A percentile compares a stretch with the other conserved stretches of the same genome.
Conservation (phyloP, 2,888 invertebrate species). For the Apodemia mormo region DNA sequence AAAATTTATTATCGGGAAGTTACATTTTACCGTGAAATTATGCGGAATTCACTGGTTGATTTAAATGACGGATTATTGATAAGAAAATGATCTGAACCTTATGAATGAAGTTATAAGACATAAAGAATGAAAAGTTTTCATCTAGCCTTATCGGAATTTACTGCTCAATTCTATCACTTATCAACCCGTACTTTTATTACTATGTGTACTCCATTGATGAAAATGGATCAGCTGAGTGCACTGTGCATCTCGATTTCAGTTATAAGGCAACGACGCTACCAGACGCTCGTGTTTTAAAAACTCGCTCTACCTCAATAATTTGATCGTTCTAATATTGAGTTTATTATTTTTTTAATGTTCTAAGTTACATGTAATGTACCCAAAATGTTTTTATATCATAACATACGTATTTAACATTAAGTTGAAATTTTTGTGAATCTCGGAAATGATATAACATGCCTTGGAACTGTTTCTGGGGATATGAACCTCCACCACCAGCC, state of each 20-base stretch:
- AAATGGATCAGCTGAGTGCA: slow-evolving; percentile 50
- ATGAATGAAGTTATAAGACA: not conserved
- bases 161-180: slow-evolving; percentile 5
- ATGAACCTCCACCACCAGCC: slow-evolving; percentile 65
- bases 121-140: not conserved
- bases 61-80: not conserved
- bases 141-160: not conserved
- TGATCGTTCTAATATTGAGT: not conserved
- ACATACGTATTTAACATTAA: not conserved
- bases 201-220: slow-evolving; percentile 35
- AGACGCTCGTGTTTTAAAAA: slow-evolving; percentile 45
- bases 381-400: not conserved
- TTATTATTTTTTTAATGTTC: not conserved
- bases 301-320: slow-evolving; percentile 26
- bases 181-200: slow-evolving; percentile 3
- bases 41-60: too few species aligned
- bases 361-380: not conserved
- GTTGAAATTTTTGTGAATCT: slow-evolving; percentile 21
- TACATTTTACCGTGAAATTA: too few species aligned
- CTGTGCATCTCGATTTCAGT: slow-evolving; percentile 48
- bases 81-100: not conserved
- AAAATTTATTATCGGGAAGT: too few species aligned
- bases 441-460: slow-evolving; percentile 63
- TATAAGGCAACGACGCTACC: slow-evolving; percentile 50
- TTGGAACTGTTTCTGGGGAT: slow-evolving; percentile 78